These are phyloP conservation scores for Oreochromis aureus DNA, from an alignment of 2,113 vertebrate species.

Conservation along the genomic window DNA sequence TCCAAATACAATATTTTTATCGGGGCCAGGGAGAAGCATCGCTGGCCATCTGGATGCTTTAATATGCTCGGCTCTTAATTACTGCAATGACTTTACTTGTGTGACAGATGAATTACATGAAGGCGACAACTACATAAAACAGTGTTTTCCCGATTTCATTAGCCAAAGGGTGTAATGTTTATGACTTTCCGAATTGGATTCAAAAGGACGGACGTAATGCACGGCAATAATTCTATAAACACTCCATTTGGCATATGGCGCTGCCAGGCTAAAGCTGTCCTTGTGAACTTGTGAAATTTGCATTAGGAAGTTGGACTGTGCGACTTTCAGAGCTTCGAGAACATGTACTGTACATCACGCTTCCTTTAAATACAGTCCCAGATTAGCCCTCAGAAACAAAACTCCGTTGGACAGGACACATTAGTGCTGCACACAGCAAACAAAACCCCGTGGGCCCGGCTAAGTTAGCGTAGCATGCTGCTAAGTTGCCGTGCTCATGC, in stretches of 20 bases:
- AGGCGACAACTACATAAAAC: constrained; percentile 37
- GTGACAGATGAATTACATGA: constrained; percentile 56
- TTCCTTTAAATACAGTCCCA: background rate
- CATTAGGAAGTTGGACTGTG: background rate
- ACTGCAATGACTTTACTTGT: constrained; percentile 54
- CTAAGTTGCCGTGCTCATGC: constrained; percentile 53
- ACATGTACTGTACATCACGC: background rate
- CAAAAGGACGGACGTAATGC: constrained; percentile 17
- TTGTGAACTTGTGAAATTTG: constrained; percentile 27
- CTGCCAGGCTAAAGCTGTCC: constrained; percentile 15
- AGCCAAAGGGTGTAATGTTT: constrained; percentile 39
- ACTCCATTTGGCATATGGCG: constrained; percentile 34
- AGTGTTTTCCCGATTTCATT: constrained; percentile 35
- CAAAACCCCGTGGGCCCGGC: constrained; percentile 22
- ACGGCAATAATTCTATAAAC: constrained; percentile 23
- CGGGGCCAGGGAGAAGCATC: constrained; percentile 4
- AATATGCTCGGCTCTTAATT: constrained; percentile 55
- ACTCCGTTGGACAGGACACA: constrained; percentile 1
- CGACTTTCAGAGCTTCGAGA: background rate
- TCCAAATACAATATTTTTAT: constrained; percentile 61
- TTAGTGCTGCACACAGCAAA: constrained; percentile 28
- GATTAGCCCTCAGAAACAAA: constrained; percentile 4
- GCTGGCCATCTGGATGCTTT: constrained; percentile 59
- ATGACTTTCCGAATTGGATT: constrained; percentile 33
- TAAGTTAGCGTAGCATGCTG: constrained; percentile 52